Conservation (phyloP, 1,140 invertebrate genomes). For the Drosophila dunni region DNA sequence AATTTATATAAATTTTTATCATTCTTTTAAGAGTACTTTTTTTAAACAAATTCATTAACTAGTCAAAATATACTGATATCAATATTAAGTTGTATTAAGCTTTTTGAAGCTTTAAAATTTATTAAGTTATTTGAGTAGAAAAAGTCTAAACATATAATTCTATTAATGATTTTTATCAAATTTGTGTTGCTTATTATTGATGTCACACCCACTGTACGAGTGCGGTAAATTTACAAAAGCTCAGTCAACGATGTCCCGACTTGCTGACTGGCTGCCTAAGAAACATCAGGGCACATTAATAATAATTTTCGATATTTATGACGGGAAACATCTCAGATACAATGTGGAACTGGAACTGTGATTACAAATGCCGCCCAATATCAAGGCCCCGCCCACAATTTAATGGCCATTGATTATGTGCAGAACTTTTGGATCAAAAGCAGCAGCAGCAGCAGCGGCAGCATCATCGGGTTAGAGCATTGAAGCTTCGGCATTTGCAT, state of each 20-base stretch:
- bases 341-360: conserved; percentile 75
- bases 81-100: no score
- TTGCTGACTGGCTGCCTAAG: conserved; percentile 37
- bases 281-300: conserved; percentile 67
- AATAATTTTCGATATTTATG: conserved; percentile 83
- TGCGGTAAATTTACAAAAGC: conserved; percentile 55
- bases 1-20: no score
- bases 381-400: conserved; percentile 36
- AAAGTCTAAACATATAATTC: no score
- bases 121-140: no score
- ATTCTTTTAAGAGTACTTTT: no score
- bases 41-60: no score
- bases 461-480: conserved; percentile 52
- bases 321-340: conserved; percentile 74
- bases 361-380: conserved; percentile 69
- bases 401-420: conserved; percentile 62
- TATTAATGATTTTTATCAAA: background rate
- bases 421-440: conserved; percentile 9
- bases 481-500: conserved; percentile 73
- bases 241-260: conserved; percentile 42
- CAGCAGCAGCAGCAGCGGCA: background rate
- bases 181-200: background rate
- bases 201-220: background rate
- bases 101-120: no score
- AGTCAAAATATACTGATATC: no score